Conservation (phyloP, 2,797 vertebrate genomes). For the Myotis vivesi region DNA sequence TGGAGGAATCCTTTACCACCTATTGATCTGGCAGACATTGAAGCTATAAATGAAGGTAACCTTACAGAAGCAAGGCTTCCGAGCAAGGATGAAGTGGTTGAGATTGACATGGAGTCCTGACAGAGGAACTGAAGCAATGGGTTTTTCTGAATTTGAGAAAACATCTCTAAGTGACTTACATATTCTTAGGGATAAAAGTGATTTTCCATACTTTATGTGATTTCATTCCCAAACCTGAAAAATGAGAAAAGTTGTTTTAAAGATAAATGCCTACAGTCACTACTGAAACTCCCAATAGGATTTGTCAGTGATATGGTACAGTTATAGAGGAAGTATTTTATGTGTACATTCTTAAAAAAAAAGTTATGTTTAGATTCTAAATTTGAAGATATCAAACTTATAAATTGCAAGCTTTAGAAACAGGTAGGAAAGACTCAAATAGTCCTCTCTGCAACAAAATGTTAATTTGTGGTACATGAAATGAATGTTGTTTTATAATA, state of each 20-base stretch:
- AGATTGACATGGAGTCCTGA: conserved; percentile 93
- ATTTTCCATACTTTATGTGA: conserved; percentile 54
- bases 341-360: conserved; percentile 29
- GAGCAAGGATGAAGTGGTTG: conserved; percentile 73
- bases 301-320: neutral
- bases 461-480: conserved; percentile 35
- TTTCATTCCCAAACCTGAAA: conserved; percentile 62
- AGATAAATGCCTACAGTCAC: conserved; percentile 41
- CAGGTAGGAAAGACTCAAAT: neutral
- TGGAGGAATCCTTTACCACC: conserved; percentile 93
- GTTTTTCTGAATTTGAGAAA: neutral
- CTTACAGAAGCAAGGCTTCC: conserved; percentile 27
- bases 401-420: conserved; percentile 40
- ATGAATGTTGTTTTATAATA: conserved; percentile 55
- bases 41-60: conserved; percentile 42
- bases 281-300: neutral
- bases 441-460: conserved; percentile 47
- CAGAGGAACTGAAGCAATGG: neutral
- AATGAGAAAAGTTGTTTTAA: conserved; percentile 64
- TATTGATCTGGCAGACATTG: conserved; percentile 89
- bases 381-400: conserved; percentile 45
- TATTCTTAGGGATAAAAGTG: conserved; percentile 59
- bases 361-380: conserved; percentile 45
- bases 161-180: neutral
- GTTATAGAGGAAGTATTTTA: conserved; percentile 58